phyloP scores from a whole-genome alignment of 2,888 invertebrate genomes.

The Stramonita haemastoma region DNA sequence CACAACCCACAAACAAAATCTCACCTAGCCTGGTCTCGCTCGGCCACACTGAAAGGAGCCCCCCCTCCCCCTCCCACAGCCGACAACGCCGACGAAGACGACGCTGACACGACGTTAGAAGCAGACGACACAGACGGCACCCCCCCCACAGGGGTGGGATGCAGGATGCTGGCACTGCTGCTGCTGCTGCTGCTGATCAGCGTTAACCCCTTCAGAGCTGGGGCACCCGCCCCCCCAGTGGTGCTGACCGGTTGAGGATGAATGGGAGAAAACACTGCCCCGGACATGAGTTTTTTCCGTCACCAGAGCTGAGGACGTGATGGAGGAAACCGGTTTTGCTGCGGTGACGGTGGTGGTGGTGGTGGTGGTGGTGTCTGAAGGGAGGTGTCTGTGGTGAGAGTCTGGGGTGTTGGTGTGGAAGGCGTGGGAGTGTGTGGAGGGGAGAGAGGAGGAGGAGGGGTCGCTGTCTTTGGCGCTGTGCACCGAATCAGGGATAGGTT shows the following conservation, averaged over 20 bases:
- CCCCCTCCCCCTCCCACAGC: too few species aligned
- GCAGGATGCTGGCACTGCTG: slow-evolving; percentile 47
- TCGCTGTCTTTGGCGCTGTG: background rate
- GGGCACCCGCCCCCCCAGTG: slow-evolving; percentile 19
- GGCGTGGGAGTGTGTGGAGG: background rate
- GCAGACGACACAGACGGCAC: slow-evolving; percentile 26
- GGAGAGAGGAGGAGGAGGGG: background rate
- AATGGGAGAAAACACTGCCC: slow-evolving; percentile 68
- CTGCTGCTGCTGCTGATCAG: background rate
- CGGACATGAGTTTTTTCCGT: slow-evolving; percentile 63
- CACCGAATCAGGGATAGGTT: background rate
- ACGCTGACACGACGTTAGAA: background rate
- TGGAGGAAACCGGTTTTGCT: background rate
- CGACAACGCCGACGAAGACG: background rate
- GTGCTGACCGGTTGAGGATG: slow-evolving; percentile 70
- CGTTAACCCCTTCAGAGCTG: background rate
- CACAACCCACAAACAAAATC: background rate
- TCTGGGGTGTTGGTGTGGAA: background rate
- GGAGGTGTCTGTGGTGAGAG: background rate
- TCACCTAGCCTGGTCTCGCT: slow-evolving; percentile 37
- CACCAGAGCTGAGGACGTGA: slow-evolving; percentile 48
- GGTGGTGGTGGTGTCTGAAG: background rate
- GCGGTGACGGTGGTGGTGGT: background rate
- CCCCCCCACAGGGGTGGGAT: slow-evolving; percentile 58
- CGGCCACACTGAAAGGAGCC: background rate